These are phyloP conservation scores for Tupiocoris notatus DNA, from an alignment of 2,888 invertebrate genomes.

Conservation along the genomic window DNA sequence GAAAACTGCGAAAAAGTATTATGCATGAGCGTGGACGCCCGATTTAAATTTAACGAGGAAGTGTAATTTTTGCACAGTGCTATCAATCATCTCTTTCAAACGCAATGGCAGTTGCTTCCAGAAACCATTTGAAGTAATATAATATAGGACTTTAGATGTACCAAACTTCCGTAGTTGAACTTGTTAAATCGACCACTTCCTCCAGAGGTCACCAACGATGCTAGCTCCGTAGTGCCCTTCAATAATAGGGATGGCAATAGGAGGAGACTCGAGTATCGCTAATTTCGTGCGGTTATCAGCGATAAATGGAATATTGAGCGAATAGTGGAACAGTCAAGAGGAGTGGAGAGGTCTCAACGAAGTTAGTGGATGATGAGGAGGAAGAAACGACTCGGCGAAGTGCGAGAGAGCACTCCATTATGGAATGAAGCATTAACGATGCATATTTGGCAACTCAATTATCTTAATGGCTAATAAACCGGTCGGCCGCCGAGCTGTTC, in stretches of 20 bases:
- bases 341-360: background rate
- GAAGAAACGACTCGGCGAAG: background rate
- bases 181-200: background rate
- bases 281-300: background rate
- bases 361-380: background rate
- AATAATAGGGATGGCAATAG: background rate
- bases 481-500: background rate
- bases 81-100: no score
- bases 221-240: no score
- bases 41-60: no score
- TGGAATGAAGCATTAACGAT: slow-evolving; percentile 21
- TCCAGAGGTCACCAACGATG: background rate
- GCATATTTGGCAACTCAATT: slow-evolving; percentile 26
- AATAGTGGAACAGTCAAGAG: background rate
- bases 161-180: no score
- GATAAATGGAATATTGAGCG: background rate
- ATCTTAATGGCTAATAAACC: slow-evolving; percentile 18
- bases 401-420: slow-evolving; percentile 18
- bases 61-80: no score
- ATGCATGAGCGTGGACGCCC: no score
- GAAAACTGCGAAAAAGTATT: no score
- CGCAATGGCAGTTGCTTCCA: no score
- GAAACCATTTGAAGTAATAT: no score
- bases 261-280: background rate
- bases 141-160: no score